Base-by-base conservation (phyloP, 2,888 invertebrate species). In the Ethmia dodecea region DNA sequence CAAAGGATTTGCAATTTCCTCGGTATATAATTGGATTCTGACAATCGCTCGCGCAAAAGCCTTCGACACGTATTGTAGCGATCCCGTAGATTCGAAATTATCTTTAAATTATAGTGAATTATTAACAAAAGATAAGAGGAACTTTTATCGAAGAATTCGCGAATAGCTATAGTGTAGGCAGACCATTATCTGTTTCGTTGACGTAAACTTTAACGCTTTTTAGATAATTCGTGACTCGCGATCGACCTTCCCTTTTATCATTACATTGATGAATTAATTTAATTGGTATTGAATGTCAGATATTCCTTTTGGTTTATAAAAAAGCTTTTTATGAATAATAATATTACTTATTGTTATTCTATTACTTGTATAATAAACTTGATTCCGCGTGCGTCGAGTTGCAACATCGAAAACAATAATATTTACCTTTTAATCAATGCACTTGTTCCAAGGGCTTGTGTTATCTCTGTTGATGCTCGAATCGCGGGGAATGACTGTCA, bases 391-490 rank as follows among this genome's bases (percentile, higher is more conserved):
- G n/a, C n/a, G n/a, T n/a, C n/a, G n/a, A n/a, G n/a, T n/a, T n/a
- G n/a, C n/a, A n/a, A n/a, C n/a, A 33, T 11, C 31, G 30, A 54
- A 69, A 67, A 57, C 69, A 68, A 69, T 49, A 74, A 77, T 76
- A 73, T 77, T 83, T 80, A 81, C 81, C 83, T 70, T 67, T 51
- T 67, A 63, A 70, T 74, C 65, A 63, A 59, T 67, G 65, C 65
- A 67, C 69, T 69, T 49, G 65, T 63, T 63, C 47, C 41, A 55
- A 62, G 58, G 58, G 47, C 55, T 57, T 32, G 55, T 55, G 78
- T 60, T 86, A 84, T 76, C 83, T 83, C 42, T 83, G 78, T 45
- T 84, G 86, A 47, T 79, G 68, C 43, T 84, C 78, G 59, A 79
- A 84, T 44, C 72, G 67, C 51, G 84, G 84, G 36, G 81, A 79